Conservation (phyloP, 2,797 vertebrate genomes). For the Etheostoma nigrum region DNA sequence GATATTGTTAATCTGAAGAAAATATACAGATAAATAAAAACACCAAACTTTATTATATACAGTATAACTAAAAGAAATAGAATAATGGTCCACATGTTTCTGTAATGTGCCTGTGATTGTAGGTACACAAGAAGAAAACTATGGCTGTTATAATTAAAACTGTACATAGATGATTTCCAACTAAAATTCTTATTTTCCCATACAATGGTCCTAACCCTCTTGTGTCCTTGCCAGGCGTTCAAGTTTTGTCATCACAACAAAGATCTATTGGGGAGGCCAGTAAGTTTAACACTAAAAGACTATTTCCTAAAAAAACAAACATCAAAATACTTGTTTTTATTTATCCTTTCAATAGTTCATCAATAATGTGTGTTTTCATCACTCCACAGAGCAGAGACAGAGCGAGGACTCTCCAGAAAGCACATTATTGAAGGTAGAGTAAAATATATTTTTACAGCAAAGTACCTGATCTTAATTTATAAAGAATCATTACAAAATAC, state of each 20-base stretch:
- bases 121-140: not conserved
- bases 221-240: slow-evolving; percentile 85
- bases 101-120: not conserved
- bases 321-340: not conserved
- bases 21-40: not conserved
- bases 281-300: slow-evolving; percentile 80
- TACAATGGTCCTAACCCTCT: not conserved
- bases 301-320: not conserved
- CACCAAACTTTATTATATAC: not conserved
- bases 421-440: slow-evolving; percentile 93
- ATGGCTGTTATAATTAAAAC: not conserved
- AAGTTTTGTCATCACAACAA: slow-evolving; percentile 94
- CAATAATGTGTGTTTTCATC: slow-evolving; percentile 38
- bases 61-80: not conserved
- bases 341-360: slow-evolving; percentile 17
- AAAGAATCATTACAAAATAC: not conserved
- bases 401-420: slow-evolving; percentile 92
- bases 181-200: not conserved
- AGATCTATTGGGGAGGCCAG: slow-evolving; percentile 96
- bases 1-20: slow-evolving; percentile 24
- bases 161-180: not conserved
- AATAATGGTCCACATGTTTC: not conserved
- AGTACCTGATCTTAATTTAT: not conserved
- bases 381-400: slow-evolving; percentile 89
- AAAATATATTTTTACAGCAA: not conserved